Conservation (phyloP, 2,888 invertebrate genomes). For the Aleiodes leptofemur region DNA sequence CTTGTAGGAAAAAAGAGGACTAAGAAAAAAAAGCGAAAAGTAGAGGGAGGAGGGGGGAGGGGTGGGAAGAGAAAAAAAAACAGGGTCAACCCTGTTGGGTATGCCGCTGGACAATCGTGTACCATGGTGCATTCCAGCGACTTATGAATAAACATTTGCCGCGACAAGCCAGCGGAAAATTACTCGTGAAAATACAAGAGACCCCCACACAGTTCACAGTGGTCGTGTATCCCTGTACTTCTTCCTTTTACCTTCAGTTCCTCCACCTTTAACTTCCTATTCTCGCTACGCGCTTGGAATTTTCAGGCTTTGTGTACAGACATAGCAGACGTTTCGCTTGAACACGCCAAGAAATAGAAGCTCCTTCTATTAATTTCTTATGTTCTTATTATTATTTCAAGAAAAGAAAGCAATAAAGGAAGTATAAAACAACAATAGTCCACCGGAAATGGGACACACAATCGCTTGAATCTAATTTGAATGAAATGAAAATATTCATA, state of each 20-base stretch:
- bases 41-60: background rate
- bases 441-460: no score
- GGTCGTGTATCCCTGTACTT: conserved; percentile 25
- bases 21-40: conserved; percentile 10
- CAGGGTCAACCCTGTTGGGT: conserved; percentile 52
- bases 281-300: conserved; percentile 50
- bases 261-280: conserved; percentile 25
- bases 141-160: conserved; percentile 72
- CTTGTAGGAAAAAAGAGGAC: conserved; percentile 4
- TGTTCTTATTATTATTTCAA: background rate
- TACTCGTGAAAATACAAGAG: conserved; percentile 64
- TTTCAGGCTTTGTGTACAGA: conserved; percentile 48
- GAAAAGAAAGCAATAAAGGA: background rate
- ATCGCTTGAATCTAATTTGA: no score
- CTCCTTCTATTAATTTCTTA: conserved; percentile 10
- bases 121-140: conserved; percentile 63
- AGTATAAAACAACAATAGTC: no score
- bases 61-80: conserved; percentile 25
- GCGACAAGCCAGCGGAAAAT: conserved; percentile 66
- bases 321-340: conserved; percentile 37
- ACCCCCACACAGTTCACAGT: conserved; percentile 43
- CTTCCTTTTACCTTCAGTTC: conserved; percentile 24
- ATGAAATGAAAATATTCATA: no score
- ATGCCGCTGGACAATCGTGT: conserved; percentile 63
- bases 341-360: conserved; percentile 7